Conservation (phyloP, 2,797 vertebrate genomes). For the Sardinella longiceps region DNA sequence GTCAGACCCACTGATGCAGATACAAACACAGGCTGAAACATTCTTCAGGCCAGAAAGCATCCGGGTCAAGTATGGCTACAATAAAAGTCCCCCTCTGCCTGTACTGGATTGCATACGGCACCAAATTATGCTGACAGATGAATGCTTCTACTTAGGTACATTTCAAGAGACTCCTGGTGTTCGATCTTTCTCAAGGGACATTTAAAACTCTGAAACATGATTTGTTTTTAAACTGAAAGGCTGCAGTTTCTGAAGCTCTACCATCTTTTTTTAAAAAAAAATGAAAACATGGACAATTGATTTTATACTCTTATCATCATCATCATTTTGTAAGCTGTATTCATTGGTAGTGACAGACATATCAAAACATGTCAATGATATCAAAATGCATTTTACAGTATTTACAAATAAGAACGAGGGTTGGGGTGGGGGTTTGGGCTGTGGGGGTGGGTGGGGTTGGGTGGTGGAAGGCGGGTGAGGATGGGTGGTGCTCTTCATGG, state of each 20-base stretch:
- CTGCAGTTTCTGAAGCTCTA: constrained; percentile 53
- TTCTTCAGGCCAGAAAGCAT: neutral
- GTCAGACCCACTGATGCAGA: constrained; percentile 17
- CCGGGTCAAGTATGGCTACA: neutral
- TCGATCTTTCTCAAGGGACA: neutral
- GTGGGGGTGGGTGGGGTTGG: constrained; percentile 36
- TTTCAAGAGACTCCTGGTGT: neutral
- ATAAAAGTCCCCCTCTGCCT: neutral
- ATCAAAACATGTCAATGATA: constrained; percentile 84
- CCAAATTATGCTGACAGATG: neutral
- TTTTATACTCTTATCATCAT: constrained; percentile 63
- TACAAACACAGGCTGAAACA: neutral
- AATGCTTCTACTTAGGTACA: neutral
- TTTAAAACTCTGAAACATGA: neutral
- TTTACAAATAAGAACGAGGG: constrained; percentile 65
- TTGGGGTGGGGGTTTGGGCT: constrained; percentile 15
- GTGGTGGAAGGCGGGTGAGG: constrained; percentile 43
- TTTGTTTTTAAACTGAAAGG: neutral
- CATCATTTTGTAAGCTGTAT: constrained; percentile 76
- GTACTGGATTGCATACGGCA: neutral
- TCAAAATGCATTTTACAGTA: constrained; percentile 84
- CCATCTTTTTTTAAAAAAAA: constrained; percentile 63
- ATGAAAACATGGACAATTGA: constrained; percentile 72
- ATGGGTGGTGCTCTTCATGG: constrained; percentile 55
- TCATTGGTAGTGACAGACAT: constrained; percentile 82